Conservation (phyloP, 1,140 invertebrate species). For the Formica selysi region DNA sequence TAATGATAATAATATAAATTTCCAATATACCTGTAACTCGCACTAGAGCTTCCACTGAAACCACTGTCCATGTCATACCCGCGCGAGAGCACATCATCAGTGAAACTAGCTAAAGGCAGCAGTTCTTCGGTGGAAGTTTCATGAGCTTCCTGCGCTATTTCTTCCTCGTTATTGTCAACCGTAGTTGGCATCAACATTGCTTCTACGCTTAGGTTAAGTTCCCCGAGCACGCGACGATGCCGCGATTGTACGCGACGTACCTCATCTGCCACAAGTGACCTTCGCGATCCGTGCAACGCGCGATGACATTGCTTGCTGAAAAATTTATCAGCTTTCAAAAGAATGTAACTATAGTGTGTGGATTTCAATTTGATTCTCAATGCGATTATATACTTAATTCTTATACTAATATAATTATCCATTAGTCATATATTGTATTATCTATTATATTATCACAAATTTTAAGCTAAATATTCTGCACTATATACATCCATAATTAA, state of each 20-base stretch:
- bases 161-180: constrained; percentile 83
- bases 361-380: neutral
- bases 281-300: constrained; percentile 80
- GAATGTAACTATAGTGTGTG: too few relatives aligned
- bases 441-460: too few relatives aligned
- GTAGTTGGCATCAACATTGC: constrained; percentile 93
- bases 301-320: constrained; percentile 83
- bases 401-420: too few relatives aligned
- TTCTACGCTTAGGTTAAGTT: constrained; percentile 94
- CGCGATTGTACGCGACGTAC: constrained; percentile 92
- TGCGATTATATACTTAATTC: neutral
- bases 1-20: neutral
- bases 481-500: neutral
- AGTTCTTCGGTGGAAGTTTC: constrained; percentile 89
- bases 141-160: constrained; percentile 85
- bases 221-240: constrained; percentile 93
- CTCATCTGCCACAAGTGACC: constrained; percentile 92
- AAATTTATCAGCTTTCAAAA: constrained; percentile 4
- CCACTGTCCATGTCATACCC: constrained; percentile 92
- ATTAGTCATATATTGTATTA: too few relatives aligned
- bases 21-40: constrained; percentile 88
- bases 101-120: constrained; percentile 89
- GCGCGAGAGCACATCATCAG: constrained; percentile 91
- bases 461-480: neutral
- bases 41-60: constrained; percentile 93